phyloP scores from a whole-genome alignment of 2,113 vertebrate species.

The Spheniscus mendiculus region DNA sequence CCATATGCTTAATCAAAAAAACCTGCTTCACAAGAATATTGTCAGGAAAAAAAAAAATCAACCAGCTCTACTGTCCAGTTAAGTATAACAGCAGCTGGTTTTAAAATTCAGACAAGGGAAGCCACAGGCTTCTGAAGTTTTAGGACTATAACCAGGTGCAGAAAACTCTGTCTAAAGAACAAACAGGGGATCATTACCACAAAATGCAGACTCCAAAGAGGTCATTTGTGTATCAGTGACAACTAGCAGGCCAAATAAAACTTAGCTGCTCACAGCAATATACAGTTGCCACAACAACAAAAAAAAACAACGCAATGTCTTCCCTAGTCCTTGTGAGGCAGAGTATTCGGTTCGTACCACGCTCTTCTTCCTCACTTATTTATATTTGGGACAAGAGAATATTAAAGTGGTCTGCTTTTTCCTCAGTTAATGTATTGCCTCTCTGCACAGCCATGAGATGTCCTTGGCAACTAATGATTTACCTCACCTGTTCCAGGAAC shows the following conservation, averaged over 20 bases:
- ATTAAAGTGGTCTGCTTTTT: not conserved
- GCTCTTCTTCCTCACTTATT: not conserved
- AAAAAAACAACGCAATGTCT: not conserved
- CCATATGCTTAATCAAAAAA: not conserved
- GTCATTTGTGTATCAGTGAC: not conserved
- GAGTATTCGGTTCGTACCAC: not conserved
- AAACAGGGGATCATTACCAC: not conserved
- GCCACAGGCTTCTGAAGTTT: not conserved
- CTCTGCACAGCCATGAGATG: not conserved
- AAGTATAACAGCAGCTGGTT: not conserved
- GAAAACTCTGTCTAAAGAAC: not conserved
- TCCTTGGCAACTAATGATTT: slow-evolving; percentile 46
- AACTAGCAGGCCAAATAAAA: not conserved
- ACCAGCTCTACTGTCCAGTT: not conserved
- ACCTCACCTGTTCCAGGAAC: slow-evolving; percentile 28
- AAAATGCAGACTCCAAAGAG: not conserved
- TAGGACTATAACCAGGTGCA: not conserved
- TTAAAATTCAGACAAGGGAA: not conserved
- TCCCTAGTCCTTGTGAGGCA: not conserved
- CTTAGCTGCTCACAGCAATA: not conserved
- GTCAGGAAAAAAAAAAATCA: not conserved
- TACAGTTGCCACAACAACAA: not conserved
- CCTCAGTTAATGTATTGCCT: not conserved
- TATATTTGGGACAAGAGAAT: not conserved
- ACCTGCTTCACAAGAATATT: not conserved